A percentile compares a stretch with the other conserved stretches of the same genome.
Evolutionary conservation across 1,140 invertebrate genomes (phyloP).

Genomic region (Heterodera carotae): DNA sequence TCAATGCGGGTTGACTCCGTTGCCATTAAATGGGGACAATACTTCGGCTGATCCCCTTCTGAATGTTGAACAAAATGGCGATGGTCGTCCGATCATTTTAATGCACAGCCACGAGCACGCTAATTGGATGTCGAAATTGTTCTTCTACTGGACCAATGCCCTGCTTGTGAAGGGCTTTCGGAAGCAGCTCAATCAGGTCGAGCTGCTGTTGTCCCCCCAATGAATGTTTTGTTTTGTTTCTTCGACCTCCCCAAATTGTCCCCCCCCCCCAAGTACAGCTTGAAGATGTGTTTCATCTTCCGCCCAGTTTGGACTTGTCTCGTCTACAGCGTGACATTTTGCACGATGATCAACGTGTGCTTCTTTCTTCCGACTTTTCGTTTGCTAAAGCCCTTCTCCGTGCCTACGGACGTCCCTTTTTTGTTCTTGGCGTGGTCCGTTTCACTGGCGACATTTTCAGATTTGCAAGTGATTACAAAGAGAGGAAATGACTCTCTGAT

Average conservation of each 20-base stretch:
- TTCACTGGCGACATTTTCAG: constrained; percentile 79
- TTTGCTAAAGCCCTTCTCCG: constrained; percentile 77
- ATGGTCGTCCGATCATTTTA: not conserved
- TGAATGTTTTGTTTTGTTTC: constrained; percentile 21
- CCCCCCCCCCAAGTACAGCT: constrained; percentile 44
- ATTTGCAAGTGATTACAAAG: constrained; percentile 73
- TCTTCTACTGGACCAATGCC: constrained; percentile 62
- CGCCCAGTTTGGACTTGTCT: constrained; percentile 51
- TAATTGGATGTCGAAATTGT: constrained; percentile 53
- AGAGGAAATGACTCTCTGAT: constrained; percentile 6
- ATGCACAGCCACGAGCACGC: constrained; percentile 43
- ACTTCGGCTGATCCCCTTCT: not conserved
- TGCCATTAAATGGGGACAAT: not conserved
- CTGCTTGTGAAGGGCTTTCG: constrained; percentile 57
- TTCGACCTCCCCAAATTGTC: not conserved
- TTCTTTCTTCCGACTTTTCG: constrained; percentile 66
- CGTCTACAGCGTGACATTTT: constrained; percentile 55
- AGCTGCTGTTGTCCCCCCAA: not conserved
- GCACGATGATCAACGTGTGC: constrained; percentile 45
- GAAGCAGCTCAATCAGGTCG: constrained; percentile 49
- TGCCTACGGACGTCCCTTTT: constrained; percentile 84
- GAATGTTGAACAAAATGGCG: not conserved
- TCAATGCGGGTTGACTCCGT: not conserved
- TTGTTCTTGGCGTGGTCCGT: constrained; percentile 82
- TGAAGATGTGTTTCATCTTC: constrained; percentile 55